A percentile compares a stretch with the other conserved stretches of the same genome.
These are phyloP conservation scores for Brachionus paranguensis DNA, from an alignment of 1,140 invertebrate species.

Conservation along the genomic window DNA sequence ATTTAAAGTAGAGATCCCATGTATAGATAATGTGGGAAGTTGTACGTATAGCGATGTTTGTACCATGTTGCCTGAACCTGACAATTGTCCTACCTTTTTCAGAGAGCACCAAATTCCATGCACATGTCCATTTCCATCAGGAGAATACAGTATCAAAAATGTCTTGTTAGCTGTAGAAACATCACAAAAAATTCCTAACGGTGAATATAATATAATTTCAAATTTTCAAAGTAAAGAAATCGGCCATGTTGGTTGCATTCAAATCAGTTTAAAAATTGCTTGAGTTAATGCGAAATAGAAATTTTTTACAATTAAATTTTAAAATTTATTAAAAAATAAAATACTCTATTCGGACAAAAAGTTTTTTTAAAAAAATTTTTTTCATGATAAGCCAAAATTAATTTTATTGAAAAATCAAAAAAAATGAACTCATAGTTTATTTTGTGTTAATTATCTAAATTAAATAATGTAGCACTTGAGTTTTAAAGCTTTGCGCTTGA, in stretches of 20 bases:
- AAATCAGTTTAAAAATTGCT: conserved; percentile 11
- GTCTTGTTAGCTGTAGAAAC: background rate
- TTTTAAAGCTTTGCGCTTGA: background rate
- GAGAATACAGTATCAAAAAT: background rate
- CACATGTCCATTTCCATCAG: conserved; percentile 22
- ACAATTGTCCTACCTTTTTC: conserved; percentile 29
- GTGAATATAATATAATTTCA: conserved; percentile 12
- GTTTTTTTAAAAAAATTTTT: background rate
- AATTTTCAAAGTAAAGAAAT: conserved; percentile 27
- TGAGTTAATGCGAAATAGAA: background rate
- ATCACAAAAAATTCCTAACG: background rate
- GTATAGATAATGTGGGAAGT: conserved; percentile 33
- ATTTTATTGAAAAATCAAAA: background rate
- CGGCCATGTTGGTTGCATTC: conserved; percentile 31
- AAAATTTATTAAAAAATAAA: background rate
- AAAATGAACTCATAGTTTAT: background rate
- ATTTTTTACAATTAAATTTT: background rate
- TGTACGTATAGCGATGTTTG: conserved; percentile 38
- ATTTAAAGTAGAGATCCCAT: conserved; percentile 38
- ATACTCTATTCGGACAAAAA: background rate
- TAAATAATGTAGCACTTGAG: background rate
- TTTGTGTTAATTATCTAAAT: background rate
- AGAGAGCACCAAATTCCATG: conserved; percentile 24
- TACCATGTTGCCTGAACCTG: background rate
- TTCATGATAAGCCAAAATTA: background rate